These are phyloP conservation scores for Oligia strigilis DNA, from an alignment of 2,888 invertebrate species.

Conservation along the genomic window DNA sequence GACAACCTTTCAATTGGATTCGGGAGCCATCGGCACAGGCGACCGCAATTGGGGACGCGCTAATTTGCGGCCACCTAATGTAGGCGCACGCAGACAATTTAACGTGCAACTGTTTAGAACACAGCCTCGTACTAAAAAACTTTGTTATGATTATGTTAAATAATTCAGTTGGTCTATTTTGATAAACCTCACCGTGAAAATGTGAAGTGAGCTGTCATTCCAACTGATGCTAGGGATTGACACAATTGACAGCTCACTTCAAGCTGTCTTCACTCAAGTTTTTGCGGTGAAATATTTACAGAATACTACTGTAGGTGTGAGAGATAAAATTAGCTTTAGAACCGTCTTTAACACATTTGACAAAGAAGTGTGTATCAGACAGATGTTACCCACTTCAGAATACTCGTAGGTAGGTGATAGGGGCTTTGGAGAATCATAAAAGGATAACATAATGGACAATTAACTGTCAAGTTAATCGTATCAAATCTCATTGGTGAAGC, in stretches of 20 bases:
- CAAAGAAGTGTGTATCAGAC: no score
- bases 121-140: not conserved
- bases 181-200: not conserved
- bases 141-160: not conserved
- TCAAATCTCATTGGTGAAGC: no score
- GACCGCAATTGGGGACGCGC: constrained; percentile 36
- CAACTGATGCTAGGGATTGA: not conserved
- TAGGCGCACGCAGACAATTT: constrained; percentile 9
- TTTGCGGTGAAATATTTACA: not conserved
- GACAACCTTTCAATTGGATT: constrained; percentile 51
- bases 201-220: not conserved
- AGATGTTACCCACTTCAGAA: no score
- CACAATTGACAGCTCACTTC: not conserved
- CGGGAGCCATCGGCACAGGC: constrained; percentile 32
- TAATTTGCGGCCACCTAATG: constrained; percentile 55
- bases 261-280: not conserved
- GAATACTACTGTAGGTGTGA: not conserved
- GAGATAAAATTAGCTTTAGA: not conserved
- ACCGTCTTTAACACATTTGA: not conserved
- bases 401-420: no score
- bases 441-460: no score
- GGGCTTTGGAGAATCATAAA: no score
- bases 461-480: no score
- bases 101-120: constrained; percentile 13
- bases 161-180: not conserved